A percentile compares a stretch with the other conserved stretches of the same genome.
Conservation (phyloP, 2,797 vertebrate genomes). For the Sardinella longiceps region DNA sequence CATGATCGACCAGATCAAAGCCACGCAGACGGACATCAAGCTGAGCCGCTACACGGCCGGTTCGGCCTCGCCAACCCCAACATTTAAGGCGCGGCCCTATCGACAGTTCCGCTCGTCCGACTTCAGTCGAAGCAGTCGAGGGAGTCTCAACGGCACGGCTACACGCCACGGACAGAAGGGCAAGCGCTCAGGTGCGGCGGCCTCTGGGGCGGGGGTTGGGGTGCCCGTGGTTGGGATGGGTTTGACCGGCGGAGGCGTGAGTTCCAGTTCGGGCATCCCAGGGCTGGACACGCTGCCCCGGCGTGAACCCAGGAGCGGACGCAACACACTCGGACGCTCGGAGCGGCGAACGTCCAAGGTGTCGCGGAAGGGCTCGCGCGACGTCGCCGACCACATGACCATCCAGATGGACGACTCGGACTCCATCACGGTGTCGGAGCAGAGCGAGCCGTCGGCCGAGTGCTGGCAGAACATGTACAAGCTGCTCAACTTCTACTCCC, state of each 20-base stretch:
- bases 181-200: constrained; percentile 56
- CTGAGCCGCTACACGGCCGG: constrained; percentile 97
- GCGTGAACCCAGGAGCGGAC: constrained; percentile 84
- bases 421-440: constrained; percentile 97
- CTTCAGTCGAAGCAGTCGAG: constrained; percentile 94
- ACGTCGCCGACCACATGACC: constrained; percentile 93
- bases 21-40: constrained; percentile 97
- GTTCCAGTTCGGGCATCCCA: constrained; percentile 65
- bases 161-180: constrained; percentile 71
- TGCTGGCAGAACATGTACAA: constrained; percentile 99
- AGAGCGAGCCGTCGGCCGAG: constrained; percentile 96
- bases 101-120: constrained; percentile 93
- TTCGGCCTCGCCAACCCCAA: constrained; percentile 93
- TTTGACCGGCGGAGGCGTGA: constrained; percentile 49
- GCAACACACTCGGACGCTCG: constrained; percentile 86
- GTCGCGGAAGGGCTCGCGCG: constrained; percentile 94
- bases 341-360: constrained; percentile 95
- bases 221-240: constrained; percentile 24
- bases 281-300: constrained; percentile 75
- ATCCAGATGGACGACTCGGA: constrained; percentile 98
- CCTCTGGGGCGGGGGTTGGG: not conserved
- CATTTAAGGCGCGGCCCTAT: constrained; percentile 92
- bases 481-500: constrained; percentile 97
- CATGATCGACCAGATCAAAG: constrained; percentile 98
- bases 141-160: constrained; percentile 85